Evolutionary conservation across 2,797 vertebrate genomes (phyloP).

Genomic region (Acestrorhynchus altus): DNA sequence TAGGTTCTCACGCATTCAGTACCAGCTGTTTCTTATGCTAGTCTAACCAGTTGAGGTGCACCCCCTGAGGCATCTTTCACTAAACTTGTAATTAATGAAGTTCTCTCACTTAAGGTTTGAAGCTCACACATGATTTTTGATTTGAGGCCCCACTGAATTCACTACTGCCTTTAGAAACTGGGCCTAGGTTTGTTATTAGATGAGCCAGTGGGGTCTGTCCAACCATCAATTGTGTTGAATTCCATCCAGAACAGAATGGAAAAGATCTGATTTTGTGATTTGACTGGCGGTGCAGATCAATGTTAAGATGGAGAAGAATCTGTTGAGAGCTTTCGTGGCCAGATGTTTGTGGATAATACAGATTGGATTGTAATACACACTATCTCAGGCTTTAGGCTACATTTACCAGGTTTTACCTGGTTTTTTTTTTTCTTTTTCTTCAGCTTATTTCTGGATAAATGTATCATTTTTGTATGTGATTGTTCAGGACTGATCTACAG

Average conservation of each 20-base stretch:
- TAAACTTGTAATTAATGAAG: not conserved
- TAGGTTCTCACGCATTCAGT: not conserved
- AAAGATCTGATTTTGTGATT: not conserved
- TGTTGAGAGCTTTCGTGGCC: not conserved
- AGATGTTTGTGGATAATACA: not conserved
- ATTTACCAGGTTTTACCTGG: not conserved
- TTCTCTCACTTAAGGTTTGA: not conserved
- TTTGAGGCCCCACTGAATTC: not conserved
- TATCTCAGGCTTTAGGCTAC: not conserved
- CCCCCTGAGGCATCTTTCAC: not conserved
- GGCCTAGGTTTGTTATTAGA: not conserved
- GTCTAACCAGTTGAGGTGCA: conserved; percentile 10
- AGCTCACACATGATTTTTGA: not conserved
- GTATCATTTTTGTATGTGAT: not conserved
- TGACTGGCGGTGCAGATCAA: not conserved
- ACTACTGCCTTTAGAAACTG: not conserved
- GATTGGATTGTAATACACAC: not conserved
- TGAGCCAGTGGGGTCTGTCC: no score
- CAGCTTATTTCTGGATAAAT: not conserved
- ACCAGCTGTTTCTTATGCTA: not conserved
- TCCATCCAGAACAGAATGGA: not conserved
- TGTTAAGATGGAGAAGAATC: not conserved
- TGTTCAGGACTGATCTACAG: not conserved
- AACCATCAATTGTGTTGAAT: not conserved
- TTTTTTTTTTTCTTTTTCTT: not conserved